A percentile compares a stretch with the other conserved stretches of the same genome.
phyloP scores from a whole-genome alignment of 2,888 invertebrate genomes.

The Drosophila hamatofila region DNA sequence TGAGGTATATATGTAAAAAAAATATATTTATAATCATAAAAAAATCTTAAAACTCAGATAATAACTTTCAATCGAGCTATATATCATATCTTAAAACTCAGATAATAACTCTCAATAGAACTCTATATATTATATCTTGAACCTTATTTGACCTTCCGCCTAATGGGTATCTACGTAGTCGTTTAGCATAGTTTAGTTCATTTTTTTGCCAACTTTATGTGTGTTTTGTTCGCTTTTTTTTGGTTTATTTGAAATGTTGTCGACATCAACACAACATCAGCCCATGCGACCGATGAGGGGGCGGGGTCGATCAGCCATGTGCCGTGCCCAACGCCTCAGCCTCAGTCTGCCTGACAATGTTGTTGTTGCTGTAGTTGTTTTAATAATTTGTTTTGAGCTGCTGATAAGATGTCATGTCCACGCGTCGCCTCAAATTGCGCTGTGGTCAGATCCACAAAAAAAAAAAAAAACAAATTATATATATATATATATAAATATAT shows the following conservation, averaged over 20 bases:
- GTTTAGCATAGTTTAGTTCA: not conserved
- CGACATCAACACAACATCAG: conserved; percentile 47
- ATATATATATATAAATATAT: not conserved
- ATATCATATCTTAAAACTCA: no score
- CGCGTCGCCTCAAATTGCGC: conserved; percentile 56
- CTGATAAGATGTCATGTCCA: conserved; percentile 63
- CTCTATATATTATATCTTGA: no score
- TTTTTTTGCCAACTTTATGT: conserved; percentile 14
- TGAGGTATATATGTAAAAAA: no score
- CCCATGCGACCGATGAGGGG: not conserved
- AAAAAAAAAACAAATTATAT: no score
- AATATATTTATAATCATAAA: no score
- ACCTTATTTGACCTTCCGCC: no score
- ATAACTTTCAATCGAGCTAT: no score
- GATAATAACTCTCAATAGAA: no score
- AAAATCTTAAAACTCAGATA: no score
- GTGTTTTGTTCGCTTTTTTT: conserved; percentile 35
- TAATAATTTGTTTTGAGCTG: conserved; percentile 4
- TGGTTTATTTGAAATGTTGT: conserved; percentile 49
- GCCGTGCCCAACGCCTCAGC: conserved; percentile 33
- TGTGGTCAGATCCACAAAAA: conserved; percentile 30
- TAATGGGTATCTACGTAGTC: conserved; percentile 34
- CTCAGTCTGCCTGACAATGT: conserved; percentile 13
- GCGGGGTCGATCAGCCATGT: conserved; percentile 22
- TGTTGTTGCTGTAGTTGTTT: conserved; percentile 5